Percentiles rank a stretch among this genome's conserved stretches.
phyloP scores from a whole-genome alignment of 1,140 invertebrate species.

The Penaeus chinensis region DNA sequence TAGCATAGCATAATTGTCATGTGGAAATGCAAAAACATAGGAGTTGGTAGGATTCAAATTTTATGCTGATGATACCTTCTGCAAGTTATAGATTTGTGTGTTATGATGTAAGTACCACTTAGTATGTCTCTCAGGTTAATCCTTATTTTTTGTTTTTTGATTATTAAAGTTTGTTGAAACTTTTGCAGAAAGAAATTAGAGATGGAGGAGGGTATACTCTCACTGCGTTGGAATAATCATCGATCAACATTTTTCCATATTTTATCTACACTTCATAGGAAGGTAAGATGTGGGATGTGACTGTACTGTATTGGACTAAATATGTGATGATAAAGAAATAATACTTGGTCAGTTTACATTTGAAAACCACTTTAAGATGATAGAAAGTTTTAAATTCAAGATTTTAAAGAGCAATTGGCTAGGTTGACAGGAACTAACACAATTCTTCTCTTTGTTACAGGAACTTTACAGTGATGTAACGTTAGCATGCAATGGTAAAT shows the following conservation, averaged over 20 bases:
- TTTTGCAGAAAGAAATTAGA: too few relatives aligned
- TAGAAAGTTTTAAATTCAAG: background rate
- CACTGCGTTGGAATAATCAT: constrained; percentile 49
- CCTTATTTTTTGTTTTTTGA: too few relatives aligned
- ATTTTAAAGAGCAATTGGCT: background rate
- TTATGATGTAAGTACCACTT: too few relatives aligned
- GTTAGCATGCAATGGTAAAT: constrained; percentile 37
- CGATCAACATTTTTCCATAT: constrained; percentile 31
- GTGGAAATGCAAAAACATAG: too few relatives aligned
- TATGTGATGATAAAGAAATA: background rate
- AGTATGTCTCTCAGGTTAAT: too few relatives aligned
- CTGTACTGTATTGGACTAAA: background rate
- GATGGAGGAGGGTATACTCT: constrained; percentile 10
- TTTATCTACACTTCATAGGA: constrained; percentile 39
- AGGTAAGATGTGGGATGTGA: background rate
- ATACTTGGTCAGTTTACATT: background rate
- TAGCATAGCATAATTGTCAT: too few relatives aligned
- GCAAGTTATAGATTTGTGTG: too few relatives aligned
- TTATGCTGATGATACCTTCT: too few relatives aligned
- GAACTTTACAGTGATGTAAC: constrained; percentile 54
- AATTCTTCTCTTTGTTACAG: constrained; percentile 12
- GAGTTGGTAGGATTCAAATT: too few relatives aligned
- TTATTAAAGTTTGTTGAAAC: too few relatives aligned
- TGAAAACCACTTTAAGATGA: too few relatives aligned
- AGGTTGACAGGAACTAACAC: background rate